Conservation (phyloP, 1,140 invertebrate genomes). For the Mesaphorura yosii region DNA sequence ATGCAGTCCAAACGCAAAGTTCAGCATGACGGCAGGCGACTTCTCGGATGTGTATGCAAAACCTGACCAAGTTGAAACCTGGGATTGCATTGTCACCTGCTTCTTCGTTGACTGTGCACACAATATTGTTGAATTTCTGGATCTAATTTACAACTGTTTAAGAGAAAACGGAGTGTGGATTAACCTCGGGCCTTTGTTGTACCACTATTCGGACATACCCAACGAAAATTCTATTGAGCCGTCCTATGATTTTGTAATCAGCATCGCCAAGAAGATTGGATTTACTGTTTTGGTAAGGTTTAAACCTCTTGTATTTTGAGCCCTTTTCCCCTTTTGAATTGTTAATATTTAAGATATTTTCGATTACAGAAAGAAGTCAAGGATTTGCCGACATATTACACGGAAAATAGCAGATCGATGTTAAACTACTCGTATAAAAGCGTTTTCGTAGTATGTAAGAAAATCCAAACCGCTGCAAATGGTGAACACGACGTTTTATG, state of each 20-base stretch:
- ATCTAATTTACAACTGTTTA: slow-evolving; percentile 83
- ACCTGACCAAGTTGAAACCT: slow-evolving; percentile 45
- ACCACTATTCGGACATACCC: slow-evolving; percentile 77
- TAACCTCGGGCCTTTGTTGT: slow-evolving; percentile 78
- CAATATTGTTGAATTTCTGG: slow-evolving; percentile 89
- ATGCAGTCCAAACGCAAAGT: slow-evolving; percentile 53
- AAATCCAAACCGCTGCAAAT: slow-evolving; percentile 35
- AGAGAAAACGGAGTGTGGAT: slow-evolving; percentile 78
- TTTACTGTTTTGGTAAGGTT: slow-evolving; percentile 66
- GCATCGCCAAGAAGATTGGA: slow-evolving; percentile 72
- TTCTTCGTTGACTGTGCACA: slow-evolving; percentile 98
- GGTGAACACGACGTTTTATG: too few species aligned
- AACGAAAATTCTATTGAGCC: slow-evolving; percentile 89
- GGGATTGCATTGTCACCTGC: slow-evolving; percentile 89
- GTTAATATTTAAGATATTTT: slow-evolving; percentile 17
- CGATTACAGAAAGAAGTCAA: slow-evolving; percentile 59
- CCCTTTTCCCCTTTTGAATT: too few species aligned
- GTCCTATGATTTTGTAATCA: slow-evolving; percentile 68
- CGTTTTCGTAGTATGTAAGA: slow-evolving; percentile 76
- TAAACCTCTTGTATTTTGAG: too few species aligned
- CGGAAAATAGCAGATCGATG: slow-evolving; percentile 89
- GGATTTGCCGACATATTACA: slow-evolving; percentile 70
- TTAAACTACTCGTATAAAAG: slow-evolving; percentile 77
- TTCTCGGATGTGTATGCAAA: slow-evolving; percentile 57
- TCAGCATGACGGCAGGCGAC: slow-evolving; percentile 89